These are phyloP conservation scores for Columbina picui DNA, from an alignment of 2,113 vertebrate genomes.

Conservation along the genomic window DNA sequence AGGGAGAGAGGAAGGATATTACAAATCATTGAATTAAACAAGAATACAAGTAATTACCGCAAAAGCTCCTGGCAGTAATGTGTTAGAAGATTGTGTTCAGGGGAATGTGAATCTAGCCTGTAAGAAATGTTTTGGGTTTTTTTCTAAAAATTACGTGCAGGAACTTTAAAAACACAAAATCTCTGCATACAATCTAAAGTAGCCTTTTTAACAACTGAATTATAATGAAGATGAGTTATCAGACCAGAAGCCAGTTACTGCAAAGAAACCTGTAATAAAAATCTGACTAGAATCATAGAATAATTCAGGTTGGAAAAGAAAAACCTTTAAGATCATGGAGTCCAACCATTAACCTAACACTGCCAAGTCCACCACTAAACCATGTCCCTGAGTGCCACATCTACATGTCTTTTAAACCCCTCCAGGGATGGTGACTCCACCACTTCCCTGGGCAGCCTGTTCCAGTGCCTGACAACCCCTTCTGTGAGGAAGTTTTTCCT, in stretches of 20 bases:
- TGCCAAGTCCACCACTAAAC: not conserved
- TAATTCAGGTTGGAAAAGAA: not conserved
- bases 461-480: not conserved
- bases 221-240: not conserved
- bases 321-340: not conserved
- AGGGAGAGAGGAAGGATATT: not conserved
- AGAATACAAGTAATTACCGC: not conserved
- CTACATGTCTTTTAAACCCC: not conserved
- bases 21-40: not conserved
- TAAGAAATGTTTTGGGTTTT: not conserved
- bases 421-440: not conserved
- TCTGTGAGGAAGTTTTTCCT: not conserved
- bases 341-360: not conserved
- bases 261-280: not conserved
- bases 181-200: not conserved
- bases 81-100: not conserved
- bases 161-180: not conserved
- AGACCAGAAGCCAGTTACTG: not conserved
- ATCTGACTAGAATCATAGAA: too few relatives aligned
- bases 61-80: not conserved
- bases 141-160: not conserved
- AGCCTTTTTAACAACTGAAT: not conserved
- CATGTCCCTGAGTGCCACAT: rapidly evolving
- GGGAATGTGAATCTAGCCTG: not conserved
- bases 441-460: not conserved